A percentile compares a stretch with the other conserved stretches of the same genome.
Conservation (phyloP, 2,113 vertebrate species). For the Mesitornis unicolor region DNA sequence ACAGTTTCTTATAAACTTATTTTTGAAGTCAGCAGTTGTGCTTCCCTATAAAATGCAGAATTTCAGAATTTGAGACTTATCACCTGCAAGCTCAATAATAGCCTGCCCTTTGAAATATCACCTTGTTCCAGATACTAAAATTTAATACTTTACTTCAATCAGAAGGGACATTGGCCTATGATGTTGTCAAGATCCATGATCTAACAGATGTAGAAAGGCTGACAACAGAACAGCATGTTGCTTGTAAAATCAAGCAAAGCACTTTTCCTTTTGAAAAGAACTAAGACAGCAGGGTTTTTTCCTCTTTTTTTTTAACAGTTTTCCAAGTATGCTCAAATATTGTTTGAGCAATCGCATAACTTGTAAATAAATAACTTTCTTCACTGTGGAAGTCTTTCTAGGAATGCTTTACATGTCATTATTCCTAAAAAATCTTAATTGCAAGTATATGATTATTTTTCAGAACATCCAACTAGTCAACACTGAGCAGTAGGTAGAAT, state of each 20-base stretch:
- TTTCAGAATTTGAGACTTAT: conserved; percentile 57
- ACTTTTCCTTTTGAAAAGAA: conserved; percentile 26
- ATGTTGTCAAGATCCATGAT: conserved; percentile 45
- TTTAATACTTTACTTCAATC: conserved; percentile 71
- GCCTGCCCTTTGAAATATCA: conserved; percentile 63
- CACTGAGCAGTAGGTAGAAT: neutral
- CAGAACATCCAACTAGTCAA: neutral
- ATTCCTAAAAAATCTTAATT: neutral
- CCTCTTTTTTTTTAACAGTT: neutral
- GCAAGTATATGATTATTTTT: neutral
- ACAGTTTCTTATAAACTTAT: conserved; percentile 52
- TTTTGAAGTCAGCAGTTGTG: conserved; percentile 66
- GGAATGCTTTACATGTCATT: neutral
- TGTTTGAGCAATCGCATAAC: neutral
- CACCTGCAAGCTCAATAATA: conserved; percentile 50
- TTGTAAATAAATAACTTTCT: neutral
- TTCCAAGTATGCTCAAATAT: neutral
- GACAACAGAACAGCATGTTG: conserved; percentile 35
- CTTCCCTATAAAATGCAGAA: conserved; percentile 54
- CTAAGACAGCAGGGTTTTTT: neutral
- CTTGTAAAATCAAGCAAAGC: conserved; percentile 51
- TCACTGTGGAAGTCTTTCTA: neutral
- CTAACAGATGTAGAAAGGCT: conserved; percentile 35
- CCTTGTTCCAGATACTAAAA: conserved; percentile 51
- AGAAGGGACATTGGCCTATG: conserved; percentile 54